Conservation (phyloP, 2,888 invertebrate genomes). For the Trichogramma dendrolimi region DNA sequence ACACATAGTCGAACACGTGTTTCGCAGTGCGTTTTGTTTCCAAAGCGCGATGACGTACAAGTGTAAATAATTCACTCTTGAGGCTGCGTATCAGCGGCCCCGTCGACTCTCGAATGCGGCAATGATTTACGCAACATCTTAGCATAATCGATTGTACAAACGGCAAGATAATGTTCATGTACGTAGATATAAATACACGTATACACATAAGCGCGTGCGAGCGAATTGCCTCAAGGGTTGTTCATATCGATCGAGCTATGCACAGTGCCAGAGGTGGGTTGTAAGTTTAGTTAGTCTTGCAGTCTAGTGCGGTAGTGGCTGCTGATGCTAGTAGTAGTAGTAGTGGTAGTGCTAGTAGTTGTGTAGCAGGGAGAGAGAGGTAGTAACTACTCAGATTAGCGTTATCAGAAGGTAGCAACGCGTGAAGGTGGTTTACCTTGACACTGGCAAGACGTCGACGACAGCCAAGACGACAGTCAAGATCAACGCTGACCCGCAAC, state of each 20-base stretch:
- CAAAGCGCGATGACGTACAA: too few species aligned
- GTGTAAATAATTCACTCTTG: too few species aligned
- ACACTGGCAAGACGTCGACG: slow-evolving; percentile 43
- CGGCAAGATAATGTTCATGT: slow-evolving; percentile 3
- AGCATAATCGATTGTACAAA: neutral
- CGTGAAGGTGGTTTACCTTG: slow-evolving; percentile 50
- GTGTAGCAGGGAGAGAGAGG: slow-evolving; percentile 30
- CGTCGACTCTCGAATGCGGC: too few species aligned
- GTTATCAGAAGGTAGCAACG: slow-evolving; percentile 50
- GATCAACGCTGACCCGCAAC: slow-evolving; percentile 34
- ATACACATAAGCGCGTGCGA: slow-evolving; percentile 2
- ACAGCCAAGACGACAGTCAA: slow-evolving; percentile 14
- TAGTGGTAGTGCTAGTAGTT: neutral
- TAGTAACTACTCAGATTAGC: slow-evolving; percentile 50
- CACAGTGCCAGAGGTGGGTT: too few species aligned
- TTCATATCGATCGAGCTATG: too few species aligned
- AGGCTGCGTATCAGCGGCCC: too few species aligned
- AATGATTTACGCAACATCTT: too few species aligned
- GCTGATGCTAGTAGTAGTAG: too few species aligned
- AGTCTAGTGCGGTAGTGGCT: too few species aligned
- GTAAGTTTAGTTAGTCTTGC: too few species aligned
- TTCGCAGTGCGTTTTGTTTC: too few species aligned
- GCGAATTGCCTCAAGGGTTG: neutral
- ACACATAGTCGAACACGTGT: too few species aligned
- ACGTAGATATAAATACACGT: neutral